phyloP scores from a whole-genome alignment of 2,888 invertebrate species.

The Drosophila atroscutellata region DNA sequence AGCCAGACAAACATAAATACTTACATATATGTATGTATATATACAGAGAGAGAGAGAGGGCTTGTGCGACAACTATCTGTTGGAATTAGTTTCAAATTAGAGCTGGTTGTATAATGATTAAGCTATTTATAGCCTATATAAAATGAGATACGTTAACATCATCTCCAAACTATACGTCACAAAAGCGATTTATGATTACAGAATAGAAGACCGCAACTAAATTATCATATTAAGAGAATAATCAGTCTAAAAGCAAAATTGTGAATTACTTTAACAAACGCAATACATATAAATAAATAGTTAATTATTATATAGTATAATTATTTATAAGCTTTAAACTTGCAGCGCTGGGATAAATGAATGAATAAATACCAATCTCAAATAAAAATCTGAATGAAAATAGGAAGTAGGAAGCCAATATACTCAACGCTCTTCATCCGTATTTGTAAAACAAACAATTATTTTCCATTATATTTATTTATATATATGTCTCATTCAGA shows the following conservation, averaged over 20 bases:
- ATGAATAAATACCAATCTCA: background rate
- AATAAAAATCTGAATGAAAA: background rate
- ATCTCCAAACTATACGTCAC: background rate
- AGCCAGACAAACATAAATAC: background rate
- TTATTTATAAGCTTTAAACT: background rate
- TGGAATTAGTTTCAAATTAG: background rate
- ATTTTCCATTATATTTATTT: background rate
- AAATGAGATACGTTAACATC: background rate
- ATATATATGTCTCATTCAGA: background rate
- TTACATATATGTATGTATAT: background rate
- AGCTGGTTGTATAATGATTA: background rate
- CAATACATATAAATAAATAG: background rate
- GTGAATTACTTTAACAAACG: too few species aligned
- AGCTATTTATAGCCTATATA: background rate
- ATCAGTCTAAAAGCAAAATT: too few species aligned
- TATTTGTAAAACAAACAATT: background rate
- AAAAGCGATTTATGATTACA: background rate
- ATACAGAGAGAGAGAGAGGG: background rate
- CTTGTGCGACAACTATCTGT: conserved; percentile 30
- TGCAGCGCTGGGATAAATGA: background rate
- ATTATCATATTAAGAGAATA: too few species aligned
- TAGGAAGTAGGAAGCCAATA: background rate
- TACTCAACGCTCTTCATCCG: background rate
- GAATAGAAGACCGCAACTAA: background rate
- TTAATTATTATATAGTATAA: background rate